Base-by-base conservation (phyloP, 2,797 vertebrate species). In the Pteronotus mesoamericanus region DNA sequence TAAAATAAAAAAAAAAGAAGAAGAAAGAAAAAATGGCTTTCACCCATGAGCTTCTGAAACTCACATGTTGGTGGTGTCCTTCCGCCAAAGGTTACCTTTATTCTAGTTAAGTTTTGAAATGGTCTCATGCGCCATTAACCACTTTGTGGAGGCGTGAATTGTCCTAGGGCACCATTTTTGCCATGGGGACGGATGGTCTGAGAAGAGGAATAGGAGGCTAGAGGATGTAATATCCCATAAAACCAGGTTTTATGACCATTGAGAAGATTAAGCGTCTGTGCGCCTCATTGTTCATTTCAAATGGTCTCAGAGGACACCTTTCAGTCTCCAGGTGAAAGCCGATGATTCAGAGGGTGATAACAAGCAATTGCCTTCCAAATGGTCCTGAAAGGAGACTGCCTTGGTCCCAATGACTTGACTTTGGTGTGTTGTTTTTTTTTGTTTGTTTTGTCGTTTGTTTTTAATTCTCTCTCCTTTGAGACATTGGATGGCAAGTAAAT, bases 161-260 rank as follows among this genome's bases (percentile, higher is more conserved):
- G 64, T 94, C 71, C 86, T 82, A 42, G 26, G 79, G 86, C 39
- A 44, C 86, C 46, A 5, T 83, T 96, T 95, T 80, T 71, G 64
- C 84, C 6, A 21, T 39, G 15, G 46, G 21, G 55, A 75, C 18
- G 2, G 16, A 77, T 48, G 77, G 55, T 6, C 48, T 7, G 34
- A 42, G 69, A 94, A 32, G 22, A 24, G 18, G 87, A 93, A 51
- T 4, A 9, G 68, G 69, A 86, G 57, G 26, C 85, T 14, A 19
- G 71, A 68, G 61, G 48, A 51, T 3, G 6, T 24, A 24, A 66
- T 22, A 83, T 2, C 77, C 74, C 44, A 32, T 66, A 74, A 75
- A 86, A 44, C 21, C 82, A 15, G 53, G 37, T 9, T 61, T 78
- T n/a, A 2, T 26, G 69, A 57, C 55, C 32, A 6, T 12, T 0